Evolutionary conservation across 1,140 invertebrate genomes (phyloP).

Genomic region (Anagrus nilaparvatae): DNA sequence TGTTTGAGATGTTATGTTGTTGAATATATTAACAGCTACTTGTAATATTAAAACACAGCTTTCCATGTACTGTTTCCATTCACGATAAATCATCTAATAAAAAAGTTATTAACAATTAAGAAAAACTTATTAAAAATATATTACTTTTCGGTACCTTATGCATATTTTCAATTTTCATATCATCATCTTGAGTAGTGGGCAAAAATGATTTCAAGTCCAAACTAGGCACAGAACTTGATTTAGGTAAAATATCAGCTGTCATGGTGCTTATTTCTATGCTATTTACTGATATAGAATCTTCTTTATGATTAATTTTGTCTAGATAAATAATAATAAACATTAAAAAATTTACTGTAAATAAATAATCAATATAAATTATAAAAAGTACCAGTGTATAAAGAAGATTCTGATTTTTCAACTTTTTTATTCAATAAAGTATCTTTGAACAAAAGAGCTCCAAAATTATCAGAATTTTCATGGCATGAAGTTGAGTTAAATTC

Average conservation of each 20-base stretch:
- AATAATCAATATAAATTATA: conserved; percentile 12
- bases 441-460: conserved; percentile 31
- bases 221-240: conserved; percentile 42
- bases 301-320: conserved; percentile 33
- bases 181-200: conserved; percentile 34
- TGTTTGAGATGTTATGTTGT: conserved; percentile 43
- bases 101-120: conserved; percentile 9
- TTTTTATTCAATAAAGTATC: conserved; percentile 20
- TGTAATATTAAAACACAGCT: conserved; percentile 44
- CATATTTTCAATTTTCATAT: conserved; percentile 32
- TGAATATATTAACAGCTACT: conserved; percentile 47
- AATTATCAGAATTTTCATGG: conserved; percentile 34
- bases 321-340: conserved; percentile 13
- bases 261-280: conserved; percentile 35
- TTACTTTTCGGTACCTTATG: conserved; percentile 32
- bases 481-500: conserved; percentile 23
- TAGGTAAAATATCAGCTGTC: conserved; percentile 29
- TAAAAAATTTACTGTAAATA: conserved; percentile 1
- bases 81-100: conserved; percentile 36
- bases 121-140: not conserved
- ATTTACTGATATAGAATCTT: conserved; percentile 37
- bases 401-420: conserved; percentile 25
- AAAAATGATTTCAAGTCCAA: conserved; percentile 42
- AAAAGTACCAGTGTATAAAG: conserved; percentile 26
- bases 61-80: conserved; percentile 52